Evolutionary conservation across 2,113 vertebrate species (phyloP).

Genomic region (Sarotherodon lohbergeri): DNA sequence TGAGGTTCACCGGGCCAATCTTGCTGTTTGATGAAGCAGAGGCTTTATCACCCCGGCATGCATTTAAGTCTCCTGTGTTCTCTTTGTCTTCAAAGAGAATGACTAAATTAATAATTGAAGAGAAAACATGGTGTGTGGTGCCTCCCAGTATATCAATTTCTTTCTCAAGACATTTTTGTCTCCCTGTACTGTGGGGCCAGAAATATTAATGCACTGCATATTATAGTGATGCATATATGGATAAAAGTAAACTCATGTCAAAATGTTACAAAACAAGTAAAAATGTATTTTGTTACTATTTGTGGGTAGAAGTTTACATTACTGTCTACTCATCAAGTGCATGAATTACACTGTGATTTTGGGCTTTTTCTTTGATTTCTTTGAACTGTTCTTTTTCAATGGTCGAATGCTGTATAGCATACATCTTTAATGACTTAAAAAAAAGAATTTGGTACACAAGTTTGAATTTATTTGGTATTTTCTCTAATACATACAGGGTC

Average conservation of each 20-base stretch:
- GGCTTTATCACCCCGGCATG: slow-evolving; percentile 2
- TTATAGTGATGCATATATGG: neutral
- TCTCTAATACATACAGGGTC: neutral
- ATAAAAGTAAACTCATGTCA: neutral
- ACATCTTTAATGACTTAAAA: neutral
- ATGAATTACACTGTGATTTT: neutral
- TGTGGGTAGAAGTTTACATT: neutral
- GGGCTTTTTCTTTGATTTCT: neutral
- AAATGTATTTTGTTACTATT: neutral
- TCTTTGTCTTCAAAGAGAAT: slow-evolving; percentile 44
- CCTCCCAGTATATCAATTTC: neutral
- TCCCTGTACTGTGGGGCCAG: neutral
- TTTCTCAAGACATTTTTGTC: neutral
- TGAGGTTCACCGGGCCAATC: slow-evolving; percentile 12
- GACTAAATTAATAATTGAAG: slow-evolving; percentile 19
- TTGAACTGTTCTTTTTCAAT: neutral
- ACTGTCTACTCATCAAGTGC: neutral
- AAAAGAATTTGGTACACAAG: neutral
- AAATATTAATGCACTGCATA: neutral
- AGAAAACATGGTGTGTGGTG: neutral
- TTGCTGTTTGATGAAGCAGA: slow-evolving; percentile 32
- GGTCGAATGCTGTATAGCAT: neutral
- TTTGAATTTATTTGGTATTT: neutral
- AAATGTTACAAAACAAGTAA: neutral
- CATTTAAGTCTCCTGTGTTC: neutral